Percentiles rank a stretch among this genome's conserved stretches.
These are phyloP conservation scores for Matsumyia berberina DNA, from an alignment of 2,888 invertebrate species.

Conservation along the genomic window DNA sequence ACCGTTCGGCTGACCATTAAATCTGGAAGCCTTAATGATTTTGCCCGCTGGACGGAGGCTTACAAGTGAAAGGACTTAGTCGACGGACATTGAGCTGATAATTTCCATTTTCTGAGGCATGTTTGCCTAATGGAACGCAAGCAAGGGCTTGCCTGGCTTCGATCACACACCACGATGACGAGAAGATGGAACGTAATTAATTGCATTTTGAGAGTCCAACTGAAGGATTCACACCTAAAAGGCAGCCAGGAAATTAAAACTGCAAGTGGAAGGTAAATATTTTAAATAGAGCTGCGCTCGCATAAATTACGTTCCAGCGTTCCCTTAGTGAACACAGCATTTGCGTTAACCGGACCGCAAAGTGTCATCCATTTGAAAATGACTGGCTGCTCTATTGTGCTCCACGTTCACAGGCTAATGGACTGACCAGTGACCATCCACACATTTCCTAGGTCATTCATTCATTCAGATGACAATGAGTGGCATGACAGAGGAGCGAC, in stretches of 20 bases:
- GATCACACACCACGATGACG: background rate
- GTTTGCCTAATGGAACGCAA: slow-evolving; percentile 46
- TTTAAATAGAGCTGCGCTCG: slow-evolving; percentile 57
- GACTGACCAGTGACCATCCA: slow-evolving; percentile 38
- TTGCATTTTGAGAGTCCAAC: slow-evolving; percentile 46
- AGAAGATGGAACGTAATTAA: slow-evolving; percentile 49
- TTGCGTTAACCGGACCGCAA: slow-evolving; percentile 43
- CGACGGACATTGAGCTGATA: no score
- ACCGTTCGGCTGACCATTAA: no score
- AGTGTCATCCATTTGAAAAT: slow-evolving; percentile 69
- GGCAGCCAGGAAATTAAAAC: slow-evolving; percentile 49
- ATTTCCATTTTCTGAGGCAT: slow-evolving; percentile 12
- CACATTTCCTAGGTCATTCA: slow-evolving; percentile 45
- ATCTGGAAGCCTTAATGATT: no score
- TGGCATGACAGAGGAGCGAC: background rate
- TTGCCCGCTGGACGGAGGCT: no score
- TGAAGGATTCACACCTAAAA: slow-evolving; percentile 50
- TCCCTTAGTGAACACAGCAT: slow-evolving; percentile 13
- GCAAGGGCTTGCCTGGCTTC: background rate
- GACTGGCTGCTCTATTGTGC: slow-evolving; percentile 52
- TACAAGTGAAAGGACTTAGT: no score
- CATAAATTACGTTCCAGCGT: slow-evolving; percentile 56
- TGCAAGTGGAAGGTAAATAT: slow-evolving; percentile 71
- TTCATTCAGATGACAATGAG: slow-evolving; percentile 41
- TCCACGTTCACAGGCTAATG: slow-evolving; percentile 17